Base-by-base conservation (phyloP, 2,888 invertebrate genomes). In the Erebia palarica region DNA sequence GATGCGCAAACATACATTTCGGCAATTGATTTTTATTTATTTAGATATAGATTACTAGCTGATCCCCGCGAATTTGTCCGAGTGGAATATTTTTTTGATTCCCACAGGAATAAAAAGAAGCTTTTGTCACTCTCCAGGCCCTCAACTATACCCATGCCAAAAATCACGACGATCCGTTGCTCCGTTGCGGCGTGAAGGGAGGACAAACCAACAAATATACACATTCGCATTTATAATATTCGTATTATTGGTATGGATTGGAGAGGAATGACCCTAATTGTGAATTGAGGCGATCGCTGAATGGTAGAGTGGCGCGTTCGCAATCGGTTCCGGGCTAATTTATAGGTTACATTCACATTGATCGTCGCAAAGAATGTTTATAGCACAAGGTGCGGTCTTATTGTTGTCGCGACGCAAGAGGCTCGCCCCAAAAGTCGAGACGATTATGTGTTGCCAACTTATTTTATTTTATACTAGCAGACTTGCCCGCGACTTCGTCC, bases 361-460 rank as follows among this genome's bases (percentile, higher is more conserved):
- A 90, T 89, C 87, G 89, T 83, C 85, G 85, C 89, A 87, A 92
- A 91, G 90, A 92, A 92, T 91, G 91, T 91, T 89, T 90, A 90
- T 89, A 85, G 87, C 85, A 82, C 84, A 86, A 88, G 92, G 91
- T 86, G 90, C 88, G 91, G 91, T 89, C 88, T 89, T 84, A 92
- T 91, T 92, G 91, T 92, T 89, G 87, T 86, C 84, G 85, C 57
- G 57, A 27, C 11, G 11, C 83, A 85, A 86, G 86, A 85, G 59
- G 27, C 85, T 86, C 84, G 86, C 83, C 82, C 79, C 78, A 78
- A 57, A 16, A n/a, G 14, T 80, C 78, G 78, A 57, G 13, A 9
- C 27, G 61, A 61, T 11, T 7, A 18, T 44, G 18, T 47, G 47
- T 49, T 21, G 49, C 63, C 13, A 18, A 47, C 47, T 21, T 14